Evolutionary conservation across 2,797 vertebrate genomes (phyloP).

Genomic region (Phyllotis vaccarum): DNA sequence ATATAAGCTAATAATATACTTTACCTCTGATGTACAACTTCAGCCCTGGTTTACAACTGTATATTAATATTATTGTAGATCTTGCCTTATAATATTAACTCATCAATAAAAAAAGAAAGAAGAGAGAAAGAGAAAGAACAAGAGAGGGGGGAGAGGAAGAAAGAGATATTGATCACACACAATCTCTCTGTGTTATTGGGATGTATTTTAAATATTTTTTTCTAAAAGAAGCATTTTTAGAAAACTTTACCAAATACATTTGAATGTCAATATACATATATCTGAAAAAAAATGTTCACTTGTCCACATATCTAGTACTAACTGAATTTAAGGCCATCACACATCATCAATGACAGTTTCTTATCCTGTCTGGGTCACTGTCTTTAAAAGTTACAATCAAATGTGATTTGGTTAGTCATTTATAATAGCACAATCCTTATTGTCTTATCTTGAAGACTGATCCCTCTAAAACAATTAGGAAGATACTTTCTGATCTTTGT

Average conservation of each 20-base stretch:
- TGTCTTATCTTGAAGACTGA: constrained; percentile 8
- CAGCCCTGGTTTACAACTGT: background rate
- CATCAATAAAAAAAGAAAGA: background rate
- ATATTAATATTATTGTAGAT: constrained; percentile 24
- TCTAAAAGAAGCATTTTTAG: background rate
- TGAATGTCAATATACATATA: background rate
- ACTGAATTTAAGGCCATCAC: constrained; percentile 42
- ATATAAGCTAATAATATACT: background rate
- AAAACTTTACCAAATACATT: background rate
- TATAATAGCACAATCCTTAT: background rate
- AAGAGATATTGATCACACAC: background rate
- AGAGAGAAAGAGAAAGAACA: background rate
- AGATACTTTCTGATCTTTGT: constrained; percentile 18
- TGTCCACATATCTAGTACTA: constrained; percentile 15
- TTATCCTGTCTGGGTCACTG: constrained; percentile 35
- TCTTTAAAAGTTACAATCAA: constrained; percentile 56
- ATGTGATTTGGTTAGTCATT: constrained; percentile 20
- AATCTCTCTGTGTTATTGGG: background rate
- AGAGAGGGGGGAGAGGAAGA: too few species aligned
- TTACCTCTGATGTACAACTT: background rate
- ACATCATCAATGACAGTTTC: background rate
- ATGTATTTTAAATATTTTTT: constrained; percentile 57
- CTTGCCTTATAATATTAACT: background rate
- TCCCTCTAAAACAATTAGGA: constrained; percentile 42
- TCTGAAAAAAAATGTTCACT: constrained; percentile 4